Conservation (phyloP, 2,113 vertebrate genomes). For the Chamaetylas fuelleborni region DNA sequence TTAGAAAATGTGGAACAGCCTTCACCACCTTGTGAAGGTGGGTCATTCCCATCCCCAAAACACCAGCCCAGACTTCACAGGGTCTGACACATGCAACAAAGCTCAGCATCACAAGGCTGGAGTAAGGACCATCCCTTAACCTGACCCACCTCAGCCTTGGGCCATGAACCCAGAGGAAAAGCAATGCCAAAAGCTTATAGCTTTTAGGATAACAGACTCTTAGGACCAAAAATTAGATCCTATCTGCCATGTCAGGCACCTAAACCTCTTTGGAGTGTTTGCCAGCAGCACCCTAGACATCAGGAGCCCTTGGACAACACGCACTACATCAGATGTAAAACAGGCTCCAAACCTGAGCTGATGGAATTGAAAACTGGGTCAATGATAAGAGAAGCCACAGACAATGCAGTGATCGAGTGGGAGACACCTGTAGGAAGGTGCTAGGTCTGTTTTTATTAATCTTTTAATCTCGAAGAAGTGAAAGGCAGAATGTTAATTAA, state of each 20-base stretch:
- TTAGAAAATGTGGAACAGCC: background rate
- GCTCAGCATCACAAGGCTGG: background rate
- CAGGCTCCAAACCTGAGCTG: background rate
- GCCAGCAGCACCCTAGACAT: background rate
- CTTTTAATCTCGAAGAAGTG: background rate
- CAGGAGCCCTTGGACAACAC: fast-evolving
- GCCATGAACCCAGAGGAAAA: background rate
- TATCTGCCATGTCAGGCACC: background rate
- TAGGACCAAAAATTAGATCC: background rate
- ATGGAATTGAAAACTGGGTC: background rate
- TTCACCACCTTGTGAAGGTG: background rate
- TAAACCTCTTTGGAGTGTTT: background rate
- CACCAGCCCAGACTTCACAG: background rate
- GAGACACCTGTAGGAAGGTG: background rate
- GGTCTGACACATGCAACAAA: background rate
- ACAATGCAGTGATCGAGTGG: background rate
- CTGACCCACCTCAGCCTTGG: background rate
- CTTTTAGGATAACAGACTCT: background rate
- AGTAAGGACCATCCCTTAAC: background rate
- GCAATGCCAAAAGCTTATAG: background rate
- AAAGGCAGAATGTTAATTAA: conserved; percentile 25
- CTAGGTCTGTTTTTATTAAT: conserved; percentile 14
- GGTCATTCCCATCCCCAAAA: background rate
- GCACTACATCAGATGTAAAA: background rate
- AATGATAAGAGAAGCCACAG: background rate